These are phyloP conservation scores for Troglohyphantes excavatus DNA, from an alignment of 2,888 invertebrate species.

Conservation along the genomic window DNA sequence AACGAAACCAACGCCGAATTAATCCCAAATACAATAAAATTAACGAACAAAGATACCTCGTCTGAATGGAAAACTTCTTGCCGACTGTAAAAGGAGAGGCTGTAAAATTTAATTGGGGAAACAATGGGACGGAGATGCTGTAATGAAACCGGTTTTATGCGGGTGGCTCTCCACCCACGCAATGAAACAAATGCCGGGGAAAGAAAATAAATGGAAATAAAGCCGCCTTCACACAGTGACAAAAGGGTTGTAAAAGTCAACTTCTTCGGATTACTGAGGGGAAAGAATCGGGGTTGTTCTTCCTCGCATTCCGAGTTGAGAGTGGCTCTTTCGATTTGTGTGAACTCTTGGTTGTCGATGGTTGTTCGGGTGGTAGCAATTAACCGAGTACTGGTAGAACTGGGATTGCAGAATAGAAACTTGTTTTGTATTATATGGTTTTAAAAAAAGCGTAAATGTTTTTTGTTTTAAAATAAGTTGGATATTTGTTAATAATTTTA, in stretches of 20 bases:
- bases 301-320: constrained; percentile 44
- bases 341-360: neutral
- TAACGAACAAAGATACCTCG: neutral
- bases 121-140: neutral
- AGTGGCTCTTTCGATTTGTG: constrained; percentile 10
- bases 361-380: too few species aligned
- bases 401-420: too few species aligned
- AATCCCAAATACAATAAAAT: too few species aligned
- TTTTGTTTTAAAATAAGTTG: too few species aligned
- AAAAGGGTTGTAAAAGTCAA: constrained; percentile 49
- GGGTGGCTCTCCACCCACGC: constrained; percentile 6
- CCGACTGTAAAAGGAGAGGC: neutral
- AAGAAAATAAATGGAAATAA: constrained; percentile 27
- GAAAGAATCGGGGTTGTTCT: constrained; percentile 7
- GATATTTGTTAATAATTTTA: too few species aligned
- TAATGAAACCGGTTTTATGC: constrained; percentile 51
- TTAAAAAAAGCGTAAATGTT: too few species aligned
- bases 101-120: neutral
- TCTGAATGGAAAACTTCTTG: neutral
- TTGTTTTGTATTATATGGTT: too few species aligned
- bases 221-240: constrained; percentile 27
- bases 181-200: neutral
- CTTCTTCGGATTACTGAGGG: constrained; percentile 27
- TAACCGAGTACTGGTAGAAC: too few species aligned
- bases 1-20: too few species aligned